phyloP scores from a whole-genome alignment of 2,888 invertebrate genomes.

The Gasteruption jaculator region DNA sequence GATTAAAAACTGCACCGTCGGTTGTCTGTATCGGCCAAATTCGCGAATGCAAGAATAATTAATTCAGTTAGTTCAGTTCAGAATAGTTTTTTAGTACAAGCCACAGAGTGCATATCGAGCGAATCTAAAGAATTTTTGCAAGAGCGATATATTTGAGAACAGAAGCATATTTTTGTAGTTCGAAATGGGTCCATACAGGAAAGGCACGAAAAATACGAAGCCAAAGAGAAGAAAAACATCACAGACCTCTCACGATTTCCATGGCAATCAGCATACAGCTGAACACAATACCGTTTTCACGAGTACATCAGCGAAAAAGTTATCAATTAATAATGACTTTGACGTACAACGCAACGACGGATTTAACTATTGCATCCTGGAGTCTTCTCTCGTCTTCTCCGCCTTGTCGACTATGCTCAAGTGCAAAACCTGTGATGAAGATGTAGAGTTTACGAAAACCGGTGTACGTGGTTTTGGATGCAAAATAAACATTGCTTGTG shows the following conservation, averaged over 20 bases:
- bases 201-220: slow-evolving; percentile 2
- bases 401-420: slow-evolving; percentile 12
- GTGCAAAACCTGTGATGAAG: slow-evolving; percentile 16
- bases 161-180: too few relatives aligned
- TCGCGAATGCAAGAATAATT: too few relatives aligned
- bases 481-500: slow-evolving; percentile 19
- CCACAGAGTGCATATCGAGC: too few relatives aligned
- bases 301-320: slow-evolving; percentile 8
- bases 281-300: not conserved
- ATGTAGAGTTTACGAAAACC: slow-evolving; percentile 20
- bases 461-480: slow-evolving; percentile 22
- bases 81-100: too few relatives aligned
- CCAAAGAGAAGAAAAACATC: not conserved
- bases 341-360: slow-evolving; percentile 2
- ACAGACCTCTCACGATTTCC: slow-evolving; percentile 4
- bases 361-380: slow-evolving; percentile 4
- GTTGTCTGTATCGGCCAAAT: too few relatives aligned
- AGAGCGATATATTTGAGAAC: too few relatives aligned
- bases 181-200: slow-evolving; percentile 3
- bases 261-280: slow-evolving; percentile 5
- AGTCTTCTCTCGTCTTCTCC: slow-evolving; percentile 12
- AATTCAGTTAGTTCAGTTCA: too few relatives aligned
- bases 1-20: too few relatives aligned
- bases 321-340: slow-evolving; percentile 8
- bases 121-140: too few relatives aligned